phyloP scores from a whole-genome alignment of 2,888 invertebrate species.

The Cryptus viduatorius region DNA sequence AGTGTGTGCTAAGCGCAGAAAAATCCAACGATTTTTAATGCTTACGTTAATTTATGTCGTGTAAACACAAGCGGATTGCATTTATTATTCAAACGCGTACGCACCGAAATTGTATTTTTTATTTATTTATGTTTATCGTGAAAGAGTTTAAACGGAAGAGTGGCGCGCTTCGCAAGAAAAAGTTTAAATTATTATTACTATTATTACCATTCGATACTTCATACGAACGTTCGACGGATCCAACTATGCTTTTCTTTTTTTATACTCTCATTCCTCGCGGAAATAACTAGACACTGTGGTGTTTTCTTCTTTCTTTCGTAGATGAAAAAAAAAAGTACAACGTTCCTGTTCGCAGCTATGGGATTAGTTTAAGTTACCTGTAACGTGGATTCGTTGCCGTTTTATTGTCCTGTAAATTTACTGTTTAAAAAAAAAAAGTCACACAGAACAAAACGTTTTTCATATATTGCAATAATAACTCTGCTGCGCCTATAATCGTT shows the following conservation, averaged over 20 bases:
- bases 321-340: constrained; percentile 59
- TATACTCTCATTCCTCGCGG: constrained; percentile 36
- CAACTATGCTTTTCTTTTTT: constrained; percentile 5
- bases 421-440: constrained; percentile 13
- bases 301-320: constrained; percentile 40
- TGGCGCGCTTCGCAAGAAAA: constrained; percentile 34
- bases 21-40: constrained; percentile 2
- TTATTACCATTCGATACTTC: constrained; percentile 4
- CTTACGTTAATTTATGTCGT: constrained; percentile 63
- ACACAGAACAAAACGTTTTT: neutral
- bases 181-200: constrained; percentile 71
- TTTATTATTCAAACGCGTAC: constrained; percentile 44
- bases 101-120: constrained; percentile 62
- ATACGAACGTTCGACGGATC: constrained; percentile 41
- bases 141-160: constrained; percentile 62
- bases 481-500: constrained; percentile 21
- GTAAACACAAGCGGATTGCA: constrained; percentile 42
- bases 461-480: constrained; percentile 42
- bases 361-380: constrained; percentile 60
- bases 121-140: constrained; percentile 75
- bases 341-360: constrained; percentile 67
- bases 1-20: constrained; percentile 49
- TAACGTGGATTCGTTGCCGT: constrained; percentile 46
- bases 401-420: constrained; percentile 37
- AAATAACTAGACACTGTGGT: constrained; percentile 35